Evolutionary conservation across 2,113 vertebrate genomes (phyloP).

Genomic region (Crotalus horridus): DNA sequence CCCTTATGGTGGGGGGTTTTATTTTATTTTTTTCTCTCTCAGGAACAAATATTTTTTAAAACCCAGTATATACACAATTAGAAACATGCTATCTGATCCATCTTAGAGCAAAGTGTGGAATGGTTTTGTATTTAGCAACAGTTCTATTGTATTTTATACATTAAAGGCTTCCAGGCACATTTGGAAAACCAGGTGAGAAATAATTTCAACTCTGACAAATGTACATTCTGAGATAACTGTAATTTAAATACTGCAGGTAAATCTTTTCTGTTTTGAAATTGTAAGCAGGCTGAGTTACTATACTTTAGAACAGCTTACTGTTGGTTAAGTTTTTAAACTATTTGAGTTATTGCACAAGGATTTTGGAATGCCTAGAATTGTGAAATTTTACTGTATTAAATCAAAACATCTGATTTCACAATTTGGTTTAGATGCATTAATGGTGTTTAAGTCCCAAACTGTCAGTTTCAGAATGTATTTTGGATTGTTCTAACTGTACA

Average conservation of each 20-base stretch:
- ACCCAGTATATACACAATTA: background rate
- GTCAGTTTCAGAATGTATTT: background rate
- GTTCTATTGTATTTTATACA: background rate
- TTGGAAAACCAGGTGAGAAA: background rate
- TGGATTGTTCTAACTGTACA: background rate
- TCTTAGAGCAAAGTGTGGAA: background rate
- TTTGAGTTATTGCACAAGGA: background rate
- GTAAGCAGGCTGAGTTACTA: background rate
- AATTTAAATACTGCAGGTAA: background rate
- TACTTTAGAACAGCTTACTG: background rate
- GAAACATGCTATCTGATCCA: background rate
- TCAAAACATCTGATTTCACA: background rate
- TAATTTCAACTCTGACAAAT: background rate
- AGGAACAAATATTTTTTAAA: background rate
- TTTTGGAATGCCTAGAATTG: background rate
- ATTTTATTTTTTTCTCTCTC: background rate
- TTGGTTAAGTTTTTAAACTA: background rate
- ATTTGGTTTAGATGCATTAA: background rate
- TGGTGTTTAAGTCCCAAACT: background rate
- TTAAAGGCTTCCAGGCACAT: background rate
- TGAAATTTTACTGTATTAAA: background rate
- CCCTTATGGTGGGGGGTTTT: background rate
- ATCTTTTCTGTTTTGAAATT: background rate
- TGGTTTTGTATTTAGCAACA: background rate
- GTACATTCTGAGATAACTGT: too few relatives aligned